Percentiles rank a stretch among this genome's conserved stretches.
phyloP scores from a whole-genome alignment of 2,797 vertebrate genomes.

The Kryptolebias ocellatus region DNA sequence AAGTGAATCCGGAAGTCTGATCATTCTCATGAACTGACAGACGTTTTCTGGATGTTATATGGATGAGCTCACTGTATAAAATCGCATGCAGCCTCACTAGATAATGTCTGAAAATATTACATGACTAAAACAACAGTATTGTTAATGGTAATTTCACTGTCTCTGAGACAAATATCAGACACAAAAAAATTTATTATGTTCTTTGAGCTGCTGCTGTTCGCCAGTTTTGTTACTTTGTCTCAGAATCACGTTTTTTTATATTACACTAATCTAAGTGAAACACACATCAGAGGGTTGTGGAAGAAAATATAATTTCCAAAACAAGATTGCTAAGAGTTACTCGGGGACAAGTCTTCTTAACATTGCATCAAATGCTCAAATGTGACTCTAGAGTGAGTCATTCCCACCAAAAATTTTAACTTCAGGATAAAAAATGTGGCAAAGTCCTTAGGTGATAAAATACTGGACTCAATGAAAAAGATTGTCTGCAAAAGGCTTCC shows the following conservation, averaged over 20 bases:
- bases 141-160: not conserved
- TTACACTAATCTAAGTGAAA: no score
- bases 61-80: not conserved
- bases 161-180: not conserved
- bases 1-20: not conserved
- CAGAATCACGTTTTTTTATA: not conserved
- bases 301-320: not conserved
- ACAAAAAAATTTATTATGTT: not conserved
- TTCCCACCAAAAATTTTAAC: constrained; percentile 1
- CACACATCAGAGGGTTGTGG: not conserved
- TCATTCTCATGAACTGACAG: not conserved
- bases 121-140: no score
- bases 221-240: not conserved
- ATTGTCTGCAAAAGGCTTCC: not conserved
- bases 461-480: constrained; percentile 8
- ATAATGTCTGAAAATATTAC: not conserved
- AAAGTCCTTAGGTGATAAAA: constrained; percentile 12
- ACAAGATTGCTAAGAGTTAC: not conserved
- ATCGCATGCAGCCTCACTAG: not conserved
- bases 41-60: no score
- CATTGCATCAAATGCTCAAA: not conserved
- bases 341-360: not conserved
- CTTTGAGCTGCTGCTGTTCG: not conserved
- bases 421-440: not conserved
- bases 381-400: not conserved